Evolutionary conservation across 1,140 invertebrate species (phyloP), one percentile per base, ranked within the genome.

Genomic region (Drosophila sp.): DNA sequence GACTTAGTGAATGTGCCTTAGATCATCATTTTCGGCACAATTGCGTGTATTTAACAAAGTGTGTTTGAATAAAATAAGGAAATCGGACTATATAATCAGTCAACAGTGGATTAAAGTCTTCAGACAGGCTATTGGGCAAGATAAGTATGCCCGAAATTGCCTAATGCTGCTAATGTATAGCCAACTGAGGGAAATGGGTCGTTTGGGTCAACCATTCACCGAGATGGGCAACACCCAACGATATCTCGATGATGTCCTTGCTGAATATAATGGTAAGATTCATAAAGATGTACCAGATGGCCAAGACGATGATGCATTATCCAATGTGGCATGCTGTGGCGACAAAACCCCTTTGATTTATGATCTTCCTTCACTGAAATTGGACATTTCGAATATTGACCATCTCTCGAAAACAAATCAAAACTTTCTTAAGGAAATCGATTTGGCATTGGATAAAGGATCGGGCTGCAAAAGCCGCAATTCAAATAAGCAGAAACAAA

Each of bases 101-200:
- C 55, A 70, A 29, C 62, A 29, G 2, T 89, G 84, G 84, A 27
- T 89, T 30, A 10, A 71, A 41, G 8, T 44, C 3, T 84, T 90
- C 29, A 23, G 61, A 6, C 35, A 54, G 8, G 66, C 56, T 0
- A 5, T 25, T 4, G 35, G 27, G 0, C 10, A 2, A 1, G 69
- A 89, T 2, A 89, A 89, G 4, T 84, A 68, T 29, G 77, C 84
- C 6, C 38, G 84, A 1, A 89, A 90, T 56, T 83, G 80, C 23
- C 56, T 89, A 3, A 84, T 90, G 71, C 44, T 89, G 32, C 27
- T 89, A 8, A 70, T 89, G 80, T 60, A 60, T 8, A 29, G 60
- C 5, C 84, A 89, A 50, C 32, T 89, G 10, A 47, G 35, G 3
- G 70, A 74, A 7, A 44, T 50, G 41, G 69, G 80, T 7, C 69